Evolutionary conservation across 2,888 invertebrate species (phyloP), one percentile per base, ranked within the genome.

Genomic region (Theodoxus fluviatilis): DNA sequence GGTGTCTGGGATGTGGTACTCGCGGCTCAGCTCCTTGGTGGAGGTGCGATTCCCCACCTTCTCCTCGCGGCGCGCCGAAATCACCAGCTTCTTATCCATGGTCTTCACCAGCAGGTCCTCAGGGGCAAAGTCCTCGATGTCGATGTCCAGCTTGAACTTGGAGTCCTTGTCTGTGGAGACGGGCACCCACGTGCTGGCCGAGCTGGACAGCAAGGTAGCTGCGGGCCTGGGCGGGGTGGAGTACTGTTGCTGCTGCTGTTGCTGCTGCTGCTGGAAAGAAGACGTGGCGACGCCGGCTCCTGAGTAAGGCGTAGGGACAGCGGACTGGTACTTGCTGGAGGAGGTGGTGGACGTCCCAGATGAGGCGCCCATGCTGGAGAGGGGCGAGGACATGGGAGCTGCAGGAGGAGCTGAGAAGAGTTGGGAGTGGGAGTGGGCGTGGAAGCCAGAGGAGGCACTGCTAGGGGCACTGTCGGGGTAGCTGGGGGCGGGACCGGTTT

Each of bases 31-130:
- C 72, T 86, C 85, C 59, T 82, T 81, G 31, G 82, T 81, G 33
- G 83, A 83, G 22, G 83, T 81, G 37, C 85, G 71, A 52, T 81
- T 84, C 4, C 83, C 83, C n/a, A 75, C 74, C 55, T 79, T 79
- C 70, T 83, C 83, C 73, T 86, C 84, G 25, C 85, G 80, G 22
- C 79, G 78, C 3, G 86, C 87, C 68, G 77, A 81, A 15, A 87
- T 83, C 28, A 83, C 74, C 43, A 74, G 71, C 28, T 71, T 71
- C 35, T 65, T 35, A 47, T 74, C 74, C 67, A 84, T 77, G 0
- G 86, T 86, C 76, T 85, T 85, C 40, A 86, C 85, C 3, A 80
- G 79, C 65, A 86, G 79, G 72, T 87, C 87, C 64, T 85, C 84
- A 15, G 87, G 85, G 49, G 75, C 75, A 75, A 83, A 87, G 68